Evolutionary conservation across 2,888 invertebrate species (phyloP), one percentile per base, ranked within the genome.

Genomic region (Amiota minor): DNA sequence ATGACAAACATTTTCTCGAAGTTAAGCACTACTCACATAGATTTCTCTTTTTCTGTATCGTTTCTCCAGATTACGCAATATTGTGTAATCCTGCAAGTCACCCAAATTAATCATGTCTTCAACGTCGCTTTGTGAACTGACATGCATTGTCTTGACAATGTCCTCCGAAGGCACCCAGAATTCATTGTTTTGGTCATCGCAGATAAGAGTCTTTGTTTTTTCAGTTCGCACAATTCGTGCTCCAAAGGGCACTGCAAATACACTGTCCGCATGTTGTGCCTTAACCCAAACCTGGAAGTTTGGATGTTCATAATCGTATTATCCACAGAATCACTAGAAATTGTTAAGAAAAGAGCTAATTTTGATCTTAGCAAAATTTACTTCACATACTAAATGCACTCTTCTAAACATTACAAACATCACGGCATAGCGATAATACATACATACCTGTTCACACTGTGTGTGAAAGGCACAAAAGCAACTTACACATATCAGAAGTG

Each of bases 21-120:
- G 12, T 4, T 9, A 18, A 16, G 1, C 14, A 47, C 8, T 46
- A 86, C 96, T 94, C 91, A 98, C 98, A 91, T 98, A 98, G 86
- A 98, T 98, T 65, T 95, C 89, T 89, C 97, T 95, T 82, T 95
- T 93, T 83, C 93, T 93, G 90, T 98, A 98, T 81, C 98, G 92
- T 83, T 96, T 93, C 85, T 96, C 95, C 72, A 98, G 92, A 90
- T 98, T 98, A 72, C 97, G 92, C 55, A 98, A 91, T 77, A 98
- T 98, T 2, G 98, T 96, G 84, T 96, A 96, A 88, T 98, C 98
- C 89, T 98, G 97, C 62, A 98, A 91, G 89, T 98, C 98, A 1
- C 97, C 97, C 55, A 98, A 91, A 49, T 95, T 95, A 81, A 98
- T 98, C 98, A 98, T 98, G 88, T 98, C 98, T 87, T 98, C 97